Conservation (phyloP, 1,140 invertebrate species). For the Drosophila triauraria region DNA sequence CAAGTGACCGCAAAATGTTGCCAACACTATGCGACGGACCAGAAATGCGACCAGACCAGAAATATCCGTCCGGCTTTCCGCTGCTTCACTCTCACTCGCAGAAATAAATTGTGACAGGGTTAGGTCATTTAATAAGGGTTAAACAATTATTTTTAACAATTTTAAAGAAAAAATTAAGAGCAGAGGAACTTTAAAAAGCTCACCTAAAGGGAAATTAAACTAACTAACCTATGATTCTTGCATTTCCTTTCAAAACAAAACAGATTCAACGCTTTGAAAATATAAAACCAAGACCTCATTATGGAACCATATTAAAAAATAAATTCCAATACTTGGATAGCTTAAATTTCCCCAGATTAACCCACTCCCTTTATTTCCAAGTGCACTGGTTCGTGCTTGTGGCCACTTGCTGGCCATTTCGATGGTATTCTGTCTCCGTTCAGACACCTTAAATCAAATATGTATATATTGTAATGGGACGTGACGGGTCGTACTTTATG, state of each 20-base stretch:
- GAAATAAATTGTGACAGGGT: neutral
- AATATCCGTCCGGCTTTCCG: conserved; percentile 32
- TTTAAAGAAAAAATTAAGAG: too few species aligned
- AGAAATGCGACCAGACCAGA: conserved; percentile 42
- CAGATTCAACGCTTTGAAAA: too few species aligned
- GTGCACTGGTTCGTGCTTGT: neutral
- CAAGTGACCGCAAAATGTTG: conserved; percentile 73
- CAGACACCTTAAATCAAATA: conserved; percentile 18
- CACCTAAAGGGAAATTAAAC: too few species aligned
- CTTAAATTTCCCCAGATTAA: neutral
- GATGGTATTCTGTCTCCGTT: conserved; percentile 5
- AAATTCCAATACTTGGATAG: neutral
- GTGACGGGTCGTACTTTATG: conserved; percentile 46
- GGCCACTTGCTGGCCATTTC: conserved; percentile 11
- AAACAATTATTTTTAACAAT: neutral
- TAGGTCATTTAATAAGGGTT: neutral
- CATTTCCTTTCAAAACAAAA: too few species aligned
- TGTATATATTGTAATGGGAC: conserved; percentile 57
- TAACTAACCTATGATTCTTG: too few species aligned
- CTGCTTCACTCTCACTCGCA: conserved; percentile 1
- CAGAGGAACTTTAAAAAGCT: too few species aligned
- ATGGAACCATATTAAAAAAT: too few species aligned
- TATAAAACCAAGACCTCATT: too few species aligned
- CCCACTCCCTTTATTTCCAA: neutral
- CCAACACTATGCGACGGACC: conserved; percentile 50